These are phyloP conservation scores for Cyanocitta stelleri DNA, from an alignment of 2,113 vertebrate genomes.

Conservation along the genomic window DNA sequence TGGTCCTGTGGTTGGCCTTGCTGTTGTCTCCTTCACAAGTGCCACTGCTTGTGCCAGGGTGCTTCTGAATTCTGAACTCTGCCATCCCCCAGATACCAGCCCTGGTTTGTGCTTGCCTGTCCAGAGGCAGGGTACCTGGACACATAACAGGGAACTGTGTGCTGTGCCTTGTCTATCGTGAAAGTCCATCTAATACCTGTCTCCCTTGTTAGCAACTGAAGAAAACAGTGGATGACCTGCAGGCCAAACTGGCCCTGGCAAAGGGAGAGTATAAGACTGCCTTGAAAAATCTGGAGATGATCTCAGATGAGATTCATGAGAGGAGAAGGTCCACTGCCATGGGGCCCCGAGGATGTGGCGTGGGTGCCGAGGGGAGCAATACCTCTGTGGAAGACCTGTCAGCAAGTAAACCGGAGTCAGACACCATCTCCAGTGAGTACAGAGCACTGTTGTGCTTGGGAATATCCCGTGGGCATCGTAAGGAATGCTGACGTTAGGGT, in stretches of 20 bases:
- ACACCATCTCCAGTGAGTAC: slow-evolving; percentile 87
- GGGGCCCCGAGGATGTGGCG: slow-evolving; percentile 87
- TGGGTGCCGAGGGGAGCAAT: slow-evolving; percentile 85
- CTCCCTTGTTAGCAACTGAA: slow-evolving; percentile 85
- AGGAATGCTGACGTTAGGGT: not conserved
- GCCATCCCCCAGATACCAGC: too few species aligned
- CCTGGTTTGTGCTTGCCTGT: not conserved
- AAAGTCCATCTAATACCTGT: not conserved
- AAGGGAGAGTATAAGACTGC: slow-evolving; percentile 92
- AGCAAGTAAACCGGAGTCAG: slow-evolving; percentile 77
- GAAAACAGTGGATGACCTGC: slow-evolving; percentile 92
- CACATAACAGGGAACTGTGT: fast-evolving
- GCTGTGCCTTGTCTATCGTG: fast-evolving
- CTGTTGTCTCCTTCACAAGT: not conserved
- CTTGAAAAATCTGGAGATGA: slow-evolving; percentile 92
- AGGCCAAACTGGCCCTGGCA: slow-evolving; percentile 85
- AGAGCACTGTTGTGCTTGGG: fast-evolving
- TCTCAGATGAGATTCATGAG: slow-evolving; percentile 96
- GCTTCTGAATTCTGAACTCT: not conserved
- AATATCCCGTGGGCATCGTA: fast-evolving
- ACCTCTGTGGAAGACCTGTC: slow-evolving; percentile 74
- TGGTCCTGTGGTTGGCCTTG: fast-evolving
- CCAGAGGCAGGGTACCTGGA: not conserved
- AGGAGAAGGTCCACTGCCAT: slow-evolving; percentile 82
- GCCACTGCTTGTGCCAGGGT: not conserved